Evolutionary conservation across 2,888 invertebrate genomes (phyloP).

Genomic region (Aporophyla lueneburgensis): DNA sequence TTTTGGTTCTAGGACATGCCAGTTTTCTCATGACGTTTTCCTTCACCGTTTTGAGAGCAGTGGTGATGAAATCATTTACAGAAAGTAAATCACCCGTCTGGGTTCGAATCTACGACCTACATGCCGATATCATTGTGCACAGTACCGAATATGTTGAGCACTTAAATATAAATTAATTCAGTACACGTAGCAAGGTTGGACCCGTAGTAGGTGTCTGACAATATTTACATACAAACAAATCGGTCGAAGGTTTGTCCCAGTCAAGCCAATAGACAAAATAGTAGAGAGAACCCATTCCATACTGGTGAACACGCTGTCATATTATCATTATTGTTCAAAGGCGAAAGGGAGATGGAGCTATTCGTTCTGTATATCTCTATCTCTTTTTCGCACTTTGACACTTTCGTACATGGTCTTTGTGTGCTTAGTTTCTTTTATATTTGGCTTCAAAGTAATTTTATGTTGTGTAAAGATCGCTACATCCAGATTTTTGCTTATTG

Average conservation of each 20-base stretch:
- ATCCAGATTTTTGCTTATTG: too few species aligned
- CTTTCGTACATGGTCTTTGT: not conserved
- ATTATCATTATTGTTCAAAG: not conserved
- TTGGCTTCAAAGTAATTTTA: too few species aligned
- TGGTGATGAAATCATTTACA: too few species aligned
- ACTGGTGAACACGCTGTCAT: not conserved
- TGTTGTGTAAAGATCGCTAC: too few species aligned
- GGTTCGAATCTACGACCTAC: too few species aligned
- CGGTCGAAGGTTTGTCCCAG: slow-evolving; percentile 39
- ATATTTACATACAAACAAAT: slow-evolving; percentile 59
- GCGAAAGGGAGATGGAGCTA: not conserved
- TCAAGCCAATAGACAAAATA: not conserved
- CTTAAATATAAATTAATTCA: slow-evolving; percentile 34
- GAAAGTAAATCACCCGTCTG: too few species aligned
- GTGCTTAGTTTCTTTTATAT: not conserved
- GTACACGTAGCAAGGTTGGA: slow-evolving; percentile 52
- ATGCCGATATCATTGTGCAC: too few species aligned
- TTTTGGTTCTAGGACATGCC: too few species aligned
- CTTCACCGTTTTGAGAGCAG: too few species aligned
- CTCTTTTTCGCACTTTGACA: not conserved
- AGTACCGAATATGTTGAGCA: slow-evolving; percentile 1
- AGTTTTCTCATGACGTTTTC: too few species aligned
- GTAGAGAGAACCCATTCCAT: slow-evolving; percentile 11
- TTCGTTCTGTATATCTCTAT: too few species aligned
- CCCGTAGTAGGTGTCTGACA: slow-evolving; percentile 43